Base-by-base conservation (phyloP, 2,113 vertebrate genomes). In the Oryzias woworae region DNA sequence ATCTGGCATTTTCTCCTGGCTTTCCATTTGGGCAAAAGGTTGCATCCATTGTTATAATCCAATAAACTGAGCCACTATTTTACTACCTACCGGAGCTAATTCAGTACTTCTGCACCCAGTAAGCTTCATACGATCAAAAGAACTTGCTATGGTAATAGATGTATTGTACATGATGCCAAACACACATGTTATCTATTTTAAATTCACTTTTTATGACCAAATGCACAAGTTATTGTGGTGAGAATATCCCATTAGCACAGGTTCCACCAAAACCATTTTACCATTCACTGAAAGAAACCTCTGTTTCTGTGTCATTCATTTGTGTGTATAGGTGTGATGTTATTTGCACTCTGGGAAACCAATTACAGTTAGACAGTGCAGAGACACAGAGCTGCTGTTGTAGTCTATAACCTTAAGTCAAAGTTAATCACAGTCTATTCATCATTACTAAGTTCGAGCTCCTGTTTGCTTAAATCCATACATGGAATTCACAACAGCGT, bases 201-300 rank as follows among this genome's bases (percentile, higher is more conserved):
- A 65, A 36, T 72, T 68, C 51, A 22, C 59, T 67, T 66, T 85
- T 85, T 80, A 85, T 77, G 71, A 81, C 64, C 71, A 58, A 77
- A 74, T 73, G 69, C 77, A 58, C 58, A 78, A 73, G 75, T 69
- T 73, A 76, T 78, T 85, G 77, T 78, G 77, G 58, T 82, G 66
- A 73, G 70, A 63, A 61, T 65, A 42, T 42, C 57, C 71, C 51
- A 85, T 88, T 84, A 87, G 73, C 58, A 24, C 59, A 66, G 67
- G 67, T 83, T 81, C 59, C 62, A 50, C 62, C 80, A 64, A 81
- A 78, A 77, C 72, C 73, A 73, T 1, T 63, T 76, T 78, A 51
- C 80, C 74, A 87, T 78, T 58, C 63, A 79, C 72, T 82, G 77
- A 86, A 84, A 78, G 77, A 71, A 75, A 77, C 45, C 73, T 62